Base-by-base conservation (phyloP, 2,888 invertebrate species). In the Caenorhabditis plicata region DNA sequence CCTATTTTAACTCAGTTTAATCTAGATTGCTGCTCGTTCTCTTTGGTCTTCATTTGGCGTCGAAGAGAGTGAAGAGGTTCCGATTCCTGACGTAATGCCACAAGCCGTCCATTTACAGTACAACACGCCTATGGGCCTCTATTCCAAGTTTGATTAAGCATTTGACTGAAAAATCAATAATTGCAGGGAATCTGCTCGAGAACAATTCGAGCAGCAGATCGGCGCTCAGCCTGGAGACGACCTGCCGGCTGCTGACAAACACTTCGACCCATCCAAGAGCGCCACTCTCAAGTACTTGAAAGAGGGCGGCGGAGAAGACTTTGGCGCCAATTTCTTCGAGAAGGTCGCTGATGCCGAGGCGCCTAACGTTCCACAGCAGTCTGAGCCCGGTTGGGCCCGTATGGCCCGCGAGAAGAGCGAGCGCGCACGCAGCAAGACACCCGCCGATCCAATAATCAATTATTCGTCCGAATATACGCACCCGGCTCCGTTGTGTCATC, bases 61-160 rank as follows among this genome's bases (percentile, higher is more conserved):
- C 31, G 27, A 25, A 4, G 15, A 22, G n/a, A 9, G 8, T 23
- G n/a, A 19, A 20, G 13, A 19, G 32, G 5, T 33, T n/a, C 15
- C 33, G 17, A 33, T 33, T n/a, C 17, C n/a, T 33, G 32, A 20
- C 5, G 44, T n/a, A 40, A 70, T 70, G 70, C 64, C 70, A 29
- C 56, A 58, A 51, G 58, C 68, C 27, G 71, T 66, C 23, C 74
- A 75, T 60, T 58, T 72, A 60, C 74, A 75, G 66, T 74, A 75
- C 69, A 75, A 76, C 57, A 67, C 74, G 31, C 74, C 75, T 7
- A 66, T 65, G 58, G 61, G 58, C 15, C 62, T 76, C 40, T 76
- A 76, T 41, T 74, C 74, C 45, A 70, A 67, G 73, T 73, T 19
- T 45, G 68, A 26, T 7, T 8, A 11, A 25, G 17, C 23, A n/a